Percentiles rank a stretch among this genome's conserved stretches.
Evolutionary conservation across 1,140 invertebrate species (phyloP).

Genomic region (Kradibia gibbosae): DNA sequence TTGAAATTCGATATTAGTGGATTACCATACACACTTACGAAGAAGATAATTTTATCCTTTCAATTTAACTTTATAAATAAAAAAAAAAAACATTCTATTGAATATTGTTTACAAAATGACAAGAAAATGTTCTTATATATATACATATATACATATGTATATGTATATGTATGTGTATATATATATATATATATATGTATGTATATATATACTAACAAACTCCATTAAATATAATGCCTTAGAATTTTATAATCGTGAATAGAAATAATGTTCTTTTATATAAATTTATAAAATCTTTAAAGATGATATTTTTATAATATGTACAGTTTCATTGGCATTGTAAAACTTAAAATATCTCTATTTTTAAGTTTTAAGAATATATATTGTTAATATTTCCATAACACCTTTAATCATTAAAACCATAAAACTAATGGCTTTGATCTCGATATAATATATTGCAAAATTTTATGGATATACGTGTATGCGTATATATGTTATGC

Average conservation of each 20-base stretch:
- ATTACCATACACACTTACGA: background rate
- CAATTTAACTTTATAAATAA: conserved; percentile 32
- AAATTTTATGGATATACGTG: conserved; percentile 7
- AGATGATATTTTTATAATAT: background rate
- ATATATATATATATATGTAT: conserved; percentile 20
- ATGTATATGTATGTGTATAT: conserved; percentile 34
- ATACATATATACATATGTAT: conserved; percentile 28
- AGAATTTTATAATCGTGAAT: background rate
- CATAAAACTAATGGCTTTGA: background rate
- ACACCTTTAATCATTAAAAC: background rate
- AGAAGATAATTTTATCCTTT: conserved; percentile 45
- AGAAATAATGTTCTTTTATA: background rate
- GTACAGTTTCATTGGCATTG: background rate
- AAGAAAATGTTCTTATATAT: conserved; percentile 34
- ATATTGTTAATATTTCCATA: background rate
- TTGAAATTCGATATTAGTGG: background rate
- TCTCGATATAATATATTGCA: conserved; percentile 3
- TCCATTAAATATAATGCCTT: conserved; percentile 1
- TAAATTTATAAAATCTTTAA: background rate
- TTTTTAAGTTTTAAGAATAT: background rate
- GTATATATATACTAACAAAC: background rate
- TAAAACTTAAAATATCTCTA: background rate
- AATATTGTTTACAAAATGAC: conserved; percentile 7
- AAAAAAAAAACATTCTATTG: conserved; percentile 15
- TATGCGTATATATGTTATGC: conserved; percentile 51